Evolutionary conservation across 2,113 vertebrate species (phyloP).

Genomic region (Athene cunicularia): DNA sequence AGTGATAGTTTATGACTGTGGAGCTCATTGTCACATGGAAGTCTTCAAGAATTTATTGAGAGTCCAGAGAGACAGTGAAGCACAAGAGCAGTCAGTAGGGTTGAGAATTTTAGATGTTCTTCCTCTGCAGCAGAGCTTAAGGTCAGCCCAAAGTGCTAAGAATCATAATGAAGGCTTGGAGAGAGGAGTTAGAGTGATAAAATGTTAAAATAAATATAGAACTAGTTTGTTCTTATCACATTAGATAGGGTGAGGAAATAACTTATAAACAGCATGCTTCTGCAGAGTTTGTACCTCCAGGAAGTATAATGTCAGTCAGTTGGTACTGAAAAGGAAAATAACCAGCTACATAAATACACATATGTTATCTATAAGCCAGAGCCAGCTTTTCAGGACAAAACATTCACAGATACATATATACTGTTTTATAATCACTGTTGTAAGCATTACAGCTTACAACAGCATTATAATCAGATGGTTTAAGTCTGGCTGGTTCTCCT

Average conservation of each 20-base stretch:
- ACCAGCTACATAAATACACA: background rate
- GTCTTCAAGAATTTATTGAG: background rate
- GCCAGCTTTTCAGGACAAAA: background rate
- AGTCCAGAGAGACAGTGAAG: background rate
- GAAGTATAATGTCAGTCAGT: background rate
- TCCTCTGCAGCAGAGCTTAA: background rate
- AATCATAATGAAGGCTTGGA: background rate
- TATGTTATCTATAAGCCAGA: background rate
- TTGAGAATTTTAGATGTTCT: background rate
- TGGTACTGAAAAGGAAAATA: background rate
- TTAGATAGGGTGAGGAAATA: background rate
- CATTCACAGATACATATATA: background rate
- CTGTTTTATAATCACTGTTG: too few relatives aligned
- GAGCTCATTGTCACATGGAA: background rate
- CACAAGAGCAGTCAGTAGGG: background rate
- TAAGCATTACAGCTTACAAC: too few relatives aligned
- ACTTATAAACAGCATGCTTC: background rate
- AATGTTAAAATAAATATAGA: background rate
- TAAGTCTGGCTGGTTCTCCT: background rate
- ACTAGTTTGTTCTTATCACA: background rate
- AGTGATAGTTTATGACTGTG: background rate
- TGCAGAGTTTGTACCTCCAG: background rate
- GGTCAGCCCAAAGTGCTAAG: background rate
- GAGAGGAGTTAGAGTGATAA: background rate
- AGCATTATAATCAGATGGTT: background rate